A percentile compares a stretch with the other conserved stretches of the same genome.
phyloP scores from a whole-genome alignment of 2,888 invertebrate genomes.

The Leptarthrus brevirostris region DNA sequence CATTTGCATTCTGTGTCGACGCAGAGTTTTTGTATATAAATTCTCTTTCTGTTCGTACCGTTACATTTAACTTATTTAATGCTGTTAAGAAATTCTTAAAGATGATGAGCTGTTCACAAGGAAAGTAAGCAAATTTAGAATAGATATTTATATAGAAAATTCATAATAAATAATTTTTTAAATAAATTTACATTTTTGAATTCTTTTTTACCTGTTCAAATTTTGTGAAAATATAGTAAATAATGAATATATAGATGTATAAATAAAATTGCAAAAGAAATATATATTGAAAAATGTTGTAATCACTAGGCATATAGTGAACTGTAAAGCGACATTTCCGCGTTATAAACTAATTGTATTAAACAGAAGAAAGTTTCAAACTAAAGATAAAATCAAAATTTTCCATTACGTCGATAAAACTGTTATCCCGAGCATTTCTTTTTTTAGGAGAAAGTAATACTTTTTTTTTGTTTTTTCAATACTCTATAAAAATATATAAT shows the following conservation, averaged over 20 bases:
- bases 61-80: conserved; percentile 30
- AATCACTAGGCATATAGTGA: conserved; percentile 1
- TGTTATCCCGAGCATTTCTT: conserved; percentile 5
- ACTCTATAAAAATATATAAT: conserved; percentile 10
- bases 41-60: conserved; percentile 20
- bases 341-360: not conserved
- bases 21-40: conserved; percentile 30
- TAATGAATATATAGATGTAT: conserved; percentile 11
- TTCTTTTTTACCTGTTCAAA: conserved; percentile 23
- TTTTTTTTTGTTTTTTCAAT: conserved; percentile 22
- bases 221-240: conserved; percentile 10
- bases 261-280: conserved; percentile 25
- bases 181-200: conserved; percentile 29
- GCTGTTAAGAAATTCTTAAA: conserved; percentile 7
- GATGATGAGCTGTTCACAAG: conserved; percentile 35
- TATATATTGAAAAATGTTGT: conserved; percentile 27
- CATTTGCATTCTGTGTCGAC: conserved; percentile 21
- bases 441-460: not conserved
- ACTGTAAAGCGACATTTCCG: not conserved
- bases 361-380: too few species aligned
- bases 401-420: not conserved
- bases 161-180: conserved; percentile 48
- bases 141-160: conserved; percentile 53
- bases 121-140: conserved; percentile 41
- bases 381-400: conserved; percentile 1